phyloP scores from a whole-genome alignment of 2,888 invertebrate species.

The Ommatoiulus sabulosus region DNA sequence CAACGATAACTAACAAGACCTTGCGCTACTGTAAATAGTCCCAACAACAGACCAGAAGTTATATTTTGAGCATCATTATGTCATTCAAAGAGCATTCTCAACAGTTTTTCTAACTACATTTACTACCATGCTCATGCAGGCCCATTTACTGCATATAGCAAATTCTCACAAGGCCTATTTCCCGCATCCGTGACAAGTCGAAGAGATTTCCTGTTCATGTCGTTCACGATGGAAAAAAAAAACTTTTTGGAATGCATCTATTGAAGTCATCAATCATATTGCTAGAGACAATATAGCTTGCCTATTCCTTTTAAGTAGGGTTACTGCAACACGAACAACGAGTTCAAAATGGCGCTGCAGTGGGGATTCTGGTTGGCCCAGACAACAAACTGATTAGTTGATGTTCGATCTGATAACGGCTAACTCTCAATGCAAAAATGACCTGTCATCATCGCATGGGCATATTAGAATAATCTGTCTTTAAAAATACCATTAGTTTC shows the following conservation, averaged over 20 bases:
- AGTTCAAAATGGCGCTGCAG: conserved; percentile 2
- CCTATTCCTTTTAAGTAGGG: neutral
- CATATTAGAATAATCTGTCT: neutral
- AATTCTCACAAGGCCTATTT: neutral
- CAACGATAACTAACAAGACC: neutral
- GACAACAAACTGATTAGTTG: conserved; percentile 27
- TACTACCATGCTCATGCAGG: neutral
- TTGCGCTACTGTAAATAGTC: neutral
- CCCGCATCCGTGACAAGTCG: neutral
- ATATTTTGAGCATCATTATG: conserved; percentile 12
- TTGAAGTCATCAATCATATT: conserved; percentile 23
- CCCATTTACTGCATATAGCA: neutral
- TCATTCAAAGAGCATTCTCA: neutral
- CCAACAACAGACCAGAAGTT: neutral
- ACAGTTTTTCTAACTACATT: neutral
- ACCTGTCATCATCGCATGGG: neutral
- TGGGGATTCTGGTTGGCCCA: neutral
- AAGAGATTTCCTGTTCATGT: conserved; percentile 27
- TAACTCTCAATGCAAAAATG: neutral
- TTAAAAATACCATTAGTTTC: neutral
- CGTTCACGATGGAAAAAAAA: neutral
- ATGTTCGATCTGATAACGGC: conserved; percentile 12
- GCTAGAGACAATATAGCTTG: conserved; percentile 6
- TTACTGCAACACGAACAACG: neutral
- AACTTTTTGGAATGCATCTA: neutral